These are phyloP conservation scores for Heliconius hortense DNA, from an alignment of 2,888 invertebrate species.

Conservation along the genomic window DNA sequence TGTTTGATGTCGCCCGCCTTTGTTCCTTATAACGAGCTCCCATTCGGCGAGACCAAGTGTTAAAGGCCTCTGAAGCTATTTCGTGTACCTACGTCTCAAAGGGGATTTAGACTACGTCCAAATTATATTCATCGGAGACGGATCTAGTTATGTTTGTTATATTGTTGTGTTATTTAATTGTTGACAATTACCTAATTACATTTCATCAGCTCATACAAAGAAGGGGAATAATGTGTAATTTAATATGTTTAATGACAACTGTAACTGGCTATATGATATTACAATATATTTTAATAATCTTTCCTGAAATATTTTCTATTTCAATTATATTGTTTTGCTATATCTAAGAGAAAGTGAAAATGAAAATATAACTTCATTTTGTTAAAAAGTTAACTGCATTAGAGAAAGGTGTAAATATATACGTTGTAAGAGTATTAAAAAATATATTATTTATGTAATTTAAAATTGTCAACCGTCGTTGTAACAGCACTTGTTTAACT, in stretches of 20 bases:
- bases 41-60: constrained; percentile 58
- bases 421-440: no score
- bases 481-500: constrained; percentile 33
- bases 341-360: no score
- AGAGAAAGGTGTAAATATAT: no score
- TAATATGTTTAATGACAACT: neutral
- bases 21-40: constrained; percentile 69
- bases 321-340: no score
- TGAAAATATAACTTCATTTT: no score
- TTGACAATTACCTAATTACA: neutral
- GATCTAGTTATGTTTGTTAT: constrained; percentile 11
- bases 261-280: neutral
- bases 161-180: neutral
- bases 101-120: constrained; percentile 33
- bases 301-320: no score
- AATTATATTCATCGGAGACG: constrained; percentile 3
- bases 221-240: neutral
- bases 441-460: neutral
- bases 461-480: neutral
- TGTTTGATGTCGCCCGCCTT: constrained; percentile 69
- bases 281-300: no score
- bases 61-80: constrained; percentile 50
- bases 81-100: constrained; percentile 34
- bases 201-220: neutral
- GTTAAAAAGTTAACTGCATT: no score